Percentiles rank a stretch among this genome's conserved stretches.
phyloP scores from a whole-genome alignment of 2,797 vertebrate genomes.

The Meriones psammophilus region DNA sequence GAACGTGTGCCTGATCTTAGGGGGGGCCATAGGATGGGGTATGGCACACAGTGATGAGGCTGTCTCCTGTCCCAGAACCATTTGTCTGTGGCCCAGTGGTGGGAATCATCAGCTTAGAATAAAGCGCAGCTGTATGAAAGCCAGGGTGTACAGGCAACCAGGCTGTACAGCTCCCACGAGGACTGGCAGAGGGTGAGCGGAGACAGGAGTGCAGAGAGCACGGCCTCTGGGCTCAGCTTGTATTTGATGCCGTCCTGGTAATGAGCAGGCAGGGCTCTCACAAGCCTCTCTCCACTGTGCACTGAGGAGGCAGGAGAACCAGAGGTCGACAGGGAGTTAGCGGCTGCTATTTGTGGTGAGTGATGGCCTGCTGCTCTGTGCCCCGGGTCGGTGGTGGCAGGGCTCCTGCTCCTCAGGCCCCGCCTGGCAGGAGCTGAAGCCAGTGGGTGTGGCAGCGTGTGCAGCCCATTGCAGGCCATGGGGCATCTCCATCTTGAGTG shows the following conservation, averaged over 20 bases:
- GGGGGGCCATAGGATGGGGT: background rate
- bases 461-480: background rate
- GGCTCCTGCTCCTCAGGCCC: background rate
- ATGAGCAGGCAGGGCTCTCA: background rate
- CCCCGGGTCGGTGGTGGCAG: background rate
- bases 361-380: background rate
- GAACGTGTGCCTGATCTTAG: background rate
- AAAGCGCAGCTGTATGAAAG: background rate
- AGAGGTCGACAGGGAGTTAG: background rate
- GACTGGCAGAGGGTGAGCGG: no score
- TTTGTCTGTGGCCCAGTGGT: background rate
- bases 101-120: background rate
- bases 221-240: background rate
- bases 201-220: background rate
- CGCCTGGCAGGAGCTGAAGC: background rate
- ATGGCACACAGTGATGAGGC: no score
- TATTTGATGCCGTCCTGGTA: background rate
- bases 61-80: background rate
- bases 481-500: background rate
- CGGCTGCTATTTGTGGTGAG: background rate
- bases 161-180: background rate
- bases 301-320: background rate
- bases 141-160: no score
- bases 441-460: no score
- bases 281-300: background rate